These are phyloP conservation scores for Drosophila pruinosa DNA, from an alignment of 1,140 invertebrate genomes.

Conservation along the genomic window DNA sequence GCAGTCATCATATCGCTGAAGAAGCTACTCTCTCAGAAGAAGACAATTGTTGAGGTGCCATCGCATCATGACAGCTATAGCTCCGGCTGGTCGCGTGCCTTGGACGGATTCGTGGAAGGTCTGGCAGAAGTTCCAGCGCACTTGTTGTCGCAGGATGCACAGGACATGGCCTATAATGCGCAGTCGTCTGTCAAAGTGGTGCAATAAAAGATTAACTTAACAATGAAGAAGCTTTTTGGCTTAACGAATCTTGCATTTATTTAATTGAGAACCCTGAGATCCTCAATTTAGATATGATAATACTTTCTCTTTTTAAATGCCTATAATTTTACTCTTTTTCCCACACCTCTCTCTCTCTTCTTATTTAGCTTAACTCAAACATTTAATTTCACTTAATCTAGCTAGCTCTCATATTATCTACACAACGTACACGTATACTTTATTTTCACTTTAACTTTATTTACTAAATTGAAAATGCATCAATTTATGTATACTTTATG, in stretches of 20 bases:
- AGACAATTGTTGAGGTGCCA: constrained; percentile 90
- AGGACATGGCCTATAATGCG: constrained; percentile 87
- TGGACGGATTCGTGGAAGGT: constrained; percentile 83
- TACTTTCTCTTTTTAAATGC: constrained; percentile 21
- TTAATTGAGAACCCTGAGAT: constrained; percentile 1
- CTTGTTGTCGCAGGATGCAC: constrained; percentile 83
- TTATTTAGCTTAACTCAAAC: not conserved
- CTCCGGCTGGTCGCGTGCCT: constrained; percentile 86
- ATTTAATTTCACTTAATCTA: not conserved
- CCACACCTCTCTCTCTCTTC: not conserved
- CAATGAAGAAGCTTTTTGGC: constrained; percentile 30
- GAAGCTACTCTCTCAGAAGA: constrained; percentile 90
- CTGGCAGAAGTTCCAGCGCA: constrained; percentile 74
- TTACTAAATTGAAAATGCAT: too few relatives aligned
- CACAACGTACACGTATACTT: constrained; percentile 10
- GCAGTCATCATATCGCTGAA: constrained; percentile 91
- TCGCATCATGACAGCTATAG: constrained; percentile 85
- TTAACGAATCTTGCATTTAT: constrained; percentile 31
- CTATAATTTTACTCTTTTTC: not conserved
- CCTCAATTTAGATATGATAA: constrained; percentile 21
- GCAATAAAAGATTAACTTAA: constrained; percentile 50
- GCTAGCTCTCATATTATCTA: constrained; percentile 25
- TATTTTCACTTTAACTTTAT: constrained; percentile 7
- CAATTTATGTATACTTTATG: not conserved
- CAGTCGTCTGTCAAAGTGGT: constrained; percentile 82